A percentile compares a stretch with the other conserved stretches of the same genome.
These are phyloP conservation scores for Florisuga fusca DNA, from an alignment of 2,797 vertebrate genomes.

Conservation along the genomic window DNA sequence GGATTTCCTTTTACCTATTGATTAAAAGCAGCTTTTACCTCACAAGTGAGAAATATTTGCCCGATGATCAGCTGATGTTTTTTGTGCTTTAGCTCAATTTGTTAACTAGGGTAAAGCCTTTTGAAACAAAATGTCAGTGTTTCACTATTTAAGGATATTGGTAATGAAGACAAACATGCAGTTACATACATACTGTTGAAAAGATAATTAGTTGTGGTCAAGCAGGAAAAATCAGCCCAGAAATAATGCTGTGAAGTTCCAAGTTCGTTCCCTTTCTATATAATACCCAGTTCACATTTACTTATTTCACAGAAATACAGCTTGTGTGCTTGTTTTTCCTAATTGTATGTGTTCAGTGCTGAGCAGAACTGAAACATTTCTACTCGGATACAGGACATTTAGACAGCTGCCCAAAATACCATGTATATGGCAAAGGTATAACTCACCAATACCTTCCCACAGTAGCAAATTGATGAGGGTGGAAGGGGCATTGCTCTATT, in stretches of 20 bases:
- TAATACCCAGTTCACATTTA: neutral
- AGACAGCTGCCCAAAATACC: neutral
- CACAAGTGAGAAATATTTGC: neutral
- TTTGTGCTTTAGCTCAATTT: neutral
- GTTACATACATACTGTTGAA: neutral
- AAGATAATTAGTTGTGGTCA: neutral
- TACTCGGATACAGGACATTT: neutral
- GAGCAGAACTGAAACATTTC: neutral
- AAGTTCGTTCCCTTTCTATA: neutral
- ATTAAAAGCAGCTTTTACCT: neutral
- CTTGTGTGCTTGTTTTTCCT: conserved; percentile 1
- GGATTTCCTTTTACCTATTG: neutral
- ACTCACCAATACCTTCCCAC: neutral
- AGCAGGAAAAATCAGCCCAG: neutral
- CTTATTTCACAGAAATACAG: neutral
- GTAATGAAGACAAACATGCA: neutral
- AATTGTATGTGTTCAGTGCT: neutral
- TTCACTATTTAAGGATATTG: neutral
- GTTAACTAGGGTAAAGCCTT: neutral
- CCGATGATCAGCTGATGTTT: neutral
- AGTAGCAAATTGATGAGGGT: neutral
- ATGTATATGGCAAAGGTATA: neutral
- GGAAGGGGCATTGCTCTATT: neutral
- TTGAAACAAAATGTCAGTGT: neutral
- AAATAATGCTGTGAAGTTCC: neutral